A percentile compares a stretch with the other conserved stretches of the same genome.
Evolutionary conservation across 2,888 invertebrate species (phyloP).

Genomic region (Thymelicus lineola): DNA sequence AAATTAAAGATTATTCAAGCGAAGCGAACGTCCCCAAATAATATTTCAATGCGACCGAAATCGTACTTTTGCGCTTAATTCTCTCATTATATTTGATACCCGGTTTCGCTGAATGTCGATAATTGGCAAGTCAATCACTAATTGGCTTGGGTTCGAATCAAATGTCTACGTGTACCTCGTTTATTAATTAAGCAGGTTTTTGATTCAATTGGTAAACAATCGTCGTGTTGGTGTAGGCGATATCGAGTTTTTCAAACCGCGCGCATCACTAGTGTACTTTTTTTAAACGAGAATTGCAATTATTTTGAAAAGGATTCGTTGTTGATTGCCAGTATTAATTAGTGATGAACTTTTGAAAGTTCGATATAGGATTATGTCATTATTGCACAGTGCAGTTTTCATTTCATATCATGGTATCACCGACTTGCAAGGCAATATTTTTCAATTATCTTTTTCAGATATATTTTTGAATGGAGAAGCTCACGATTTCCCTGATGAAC

Average conservation of each 20-base stretch:
- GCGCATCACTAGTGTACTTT: not conserved
- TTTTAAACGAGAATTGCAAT: not conserved
- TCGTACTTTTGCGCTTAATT: constrained; percentile 25
- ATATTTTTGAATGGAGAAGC: too few species aligned
- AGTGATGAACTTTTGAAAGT: not conserved
- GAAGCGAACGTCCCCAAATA: constrained; percentile 12
- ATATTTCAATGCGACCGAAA: constrained; percentile 4
- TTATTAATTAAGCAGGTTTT: constrained; percentile 74
- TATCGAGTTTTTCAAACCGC: constrained; percentile 13
- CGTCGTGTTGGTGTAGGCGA: constrained; percentile 46
- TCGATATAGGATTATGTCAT: not conserved
- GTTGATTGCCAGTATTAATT: constrained; percentile 1
- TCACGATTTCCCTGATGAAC: too few species aligned
- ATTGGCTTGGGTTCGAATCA: constrained; percentile 53
- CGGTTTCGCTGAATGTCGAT: constrained; percentile 26
- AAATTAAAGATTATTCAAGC: constrained; percentile 15
- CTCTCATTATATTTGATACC: constrained; percentile 27
- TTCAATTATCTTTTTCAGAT: too few species aligned
- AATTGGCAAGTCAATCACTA: constrained; percentile 48
- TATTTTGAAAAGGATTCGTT: constrained; percentile 6
- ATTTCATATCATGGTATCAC: too few species aligned
- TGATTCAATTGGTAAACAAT: constrained; percentile 70
- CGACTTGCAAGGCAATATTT: too few species aligned
- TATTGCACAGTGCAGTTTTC: too few species aligned
- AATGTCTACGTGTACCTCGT: constrained; percentile 45